Conservation (phyloP, 2,888 invertebrate genomes). For the Philereme vetulata region DNA sequence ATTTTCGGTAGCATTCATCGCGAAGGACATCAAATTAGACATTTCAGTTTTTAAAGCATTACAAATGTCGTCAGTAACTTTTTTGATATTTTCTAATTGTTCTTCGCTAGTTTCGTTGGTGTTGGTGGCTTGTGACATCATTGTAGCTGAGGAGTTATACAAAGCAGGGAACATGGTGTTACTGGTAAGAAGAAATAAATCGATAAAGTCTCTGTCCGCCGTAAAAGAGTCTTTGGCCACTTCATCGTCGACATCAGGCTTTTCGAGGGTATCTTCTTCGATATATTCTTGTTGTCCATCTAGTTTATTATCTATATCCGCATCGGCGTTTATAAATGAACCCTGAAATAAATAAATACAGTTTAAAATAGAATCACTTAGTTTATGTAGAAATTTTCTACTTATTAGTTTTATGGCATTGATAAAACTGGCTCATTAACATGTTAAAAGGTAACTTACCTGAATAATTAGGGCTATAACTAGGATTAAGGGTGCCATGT, state of each 20-base stretch:
- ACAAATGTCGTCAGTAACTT: conserved; percentile 63
- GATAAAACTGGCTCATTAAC: neutral
- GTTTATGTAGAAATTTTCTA: neutral
- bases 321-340: conserved; percentile 49
- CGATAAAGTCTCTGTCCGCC: conserved; percentile 60
- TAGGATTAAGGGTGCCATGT: conserved; percentile 65
- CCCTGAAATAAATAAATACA: conserved; percentile 51
- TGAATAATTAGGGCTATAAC: conserved; percentile 64
- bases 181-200: conserved; percentile 53
- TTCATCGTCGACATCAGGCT: conserved; percentile 44
- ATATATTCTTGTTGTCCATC: conserved; percentile 43
- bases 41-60: conserved; percentile 65
- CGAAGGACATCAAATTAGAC: conserved; percentile 61
- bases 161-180: conserved; percentile 37
- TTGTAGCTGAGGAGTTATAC: conserved; percentile 58
- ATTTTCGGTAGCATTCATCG: conserved; percentile 39
- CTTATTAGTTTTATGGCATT: neutral
- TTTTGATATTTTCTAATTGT: conserved; percentile 69
- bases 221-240: conserved; percentile 47
- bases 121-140: conserved; percentile 64
- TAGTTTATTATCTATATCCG: conserved; percentile 36
- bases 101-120: conserved; percentile 67
- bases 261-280: conserved; percentile 39
- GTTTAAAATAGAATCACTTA: neutral
- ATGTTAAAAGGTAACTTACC: conserved; percentile 51